Evolutionary conservation across 1,140 invertebrate genomes (phyloP).

Genomic region (Bicyclus anynana): DNA sequence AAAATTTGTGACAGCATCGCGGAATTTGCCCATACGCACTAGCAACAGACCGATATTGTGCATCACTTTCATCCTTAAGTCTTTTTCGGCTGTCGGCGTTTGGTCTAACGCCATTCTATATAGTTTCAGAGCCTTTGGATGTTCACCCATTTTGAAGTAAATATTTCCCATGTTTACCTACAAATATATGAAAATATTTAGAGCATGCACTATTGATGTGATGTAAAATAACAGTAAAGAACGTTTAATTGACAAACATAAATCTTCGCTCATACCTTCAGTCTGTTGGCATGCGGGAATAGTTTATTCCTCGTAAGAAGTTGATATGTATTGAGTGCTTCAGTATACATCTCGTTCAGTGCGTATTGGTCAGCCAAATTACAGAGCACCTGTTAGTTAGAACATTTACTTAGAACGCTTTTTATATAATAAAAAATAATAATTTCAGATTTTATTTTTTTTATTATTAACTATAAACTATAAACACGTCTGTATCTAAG

Average conservation of each 20-base stretch:
- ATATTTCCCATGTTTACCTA: conserved; percentile 98
- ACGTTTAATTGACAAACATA: background rate
- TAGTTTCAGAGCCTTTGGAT: conserved; percentile 97
- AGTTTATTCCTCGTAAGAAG: conserved; percentile 91
- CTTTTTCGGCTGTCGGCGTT: conserved; percentile 93
- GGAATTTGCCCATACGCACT: conserved; percentile 96
- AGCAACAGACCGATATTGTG: conserved; percentile 98
- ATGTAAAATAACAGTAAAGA: too few relatives aligned
- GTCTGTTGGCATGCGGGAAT: conserved; percentile 91
- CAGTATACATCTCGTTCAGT: conserved; percentile 95
- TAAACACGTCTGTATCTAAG: too few relatives aligned
- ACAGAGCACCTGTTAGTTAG: conserved; percentile 88
- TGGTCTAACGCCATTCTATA: conserved; percentile 98
- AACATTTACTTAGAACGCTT: too few relatives aligned
- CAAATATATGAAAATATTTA: too few relatives aligned
- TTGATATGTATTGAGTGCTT: conserved; percentile 97
- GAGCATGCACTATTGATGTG: too few relatives aligned
- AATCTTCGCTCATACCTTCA: conserved; percentile 80
- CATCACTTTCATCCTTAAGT: conserved; percentile 97
- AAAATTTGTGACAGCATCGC: conserved; percentile 96
- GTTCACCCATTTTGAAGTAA: conserved; percentile 96
- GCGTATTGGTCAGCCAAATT: conserved; percentile 96
- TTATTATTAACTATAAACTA: too few relatives aligned
- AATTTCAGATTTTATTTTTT: too few relatives aligned
- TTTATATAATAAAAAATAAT: too few relatives aligned